Percentiles rank a stretch among this genome's conserved stretches.
These are phyloP conservation scores for Pseudomyrmex flavicornis DNA, from an alignment of 1,140 invertebrate genomes.

Conservation along the genomic window DNA sequence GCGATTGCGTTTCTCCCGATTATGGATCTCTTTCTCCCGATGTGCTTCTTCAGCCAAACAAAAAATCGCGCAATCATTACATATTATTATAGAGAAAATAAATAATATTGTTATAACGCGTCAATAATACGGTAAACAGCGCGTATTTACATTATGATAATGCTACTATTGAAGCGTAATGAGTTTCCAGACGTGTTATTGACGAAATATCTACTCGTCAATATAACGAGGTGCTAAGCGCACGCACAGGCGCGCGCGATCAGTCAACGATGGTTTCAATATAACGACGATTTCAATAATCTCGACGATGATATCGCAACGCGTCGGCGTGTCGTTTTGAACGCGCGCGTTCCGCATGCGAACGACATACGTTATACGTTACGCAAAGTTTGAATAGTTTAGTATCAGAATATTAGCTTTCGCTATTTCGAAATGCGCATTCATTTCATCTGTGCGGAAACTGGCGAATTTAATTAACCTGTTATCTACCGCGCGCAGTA, in stretches of 20 bases:
- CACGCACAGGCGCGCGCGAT: conserved; percentile 31
- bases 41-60: neutral
- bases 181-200: conserved; percentile 1
- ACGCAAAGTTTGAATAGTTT: conserved; percentile 46
- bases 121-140: neutral
- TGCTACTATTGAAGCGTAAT: neutral
- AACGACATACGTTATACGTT: conserved; percentile 10
- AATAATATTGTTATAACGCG: neutral
- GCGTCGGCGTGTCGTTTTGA: neutral
- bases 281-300: conserved; percentile 37
- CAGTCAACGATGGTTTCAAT: conserved; percentile 29
- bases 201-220: conserved; percentile 24
- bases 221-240: conserved; percentile 48
- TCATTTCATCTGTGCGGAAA: neutral
- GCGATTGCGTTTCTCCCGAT: conserved; percentile 15
- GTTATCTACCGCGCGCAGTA: conserved; percentile 4
- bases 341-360: neutral
- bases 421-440: neutral
- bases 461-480: conserved; percentile 49
- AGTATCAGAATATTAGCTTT: conserved; percentile 36
- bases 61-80: neutral
- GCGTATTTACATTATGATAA: neutral
- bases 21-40: neutral
- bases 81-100: neutral
- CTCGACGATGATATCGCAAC: neutral